Evolutionary conservation across 2,797 vertebrate genomes (phyloP).

Genomic region (Lateolabrax maculatus): DNA sequence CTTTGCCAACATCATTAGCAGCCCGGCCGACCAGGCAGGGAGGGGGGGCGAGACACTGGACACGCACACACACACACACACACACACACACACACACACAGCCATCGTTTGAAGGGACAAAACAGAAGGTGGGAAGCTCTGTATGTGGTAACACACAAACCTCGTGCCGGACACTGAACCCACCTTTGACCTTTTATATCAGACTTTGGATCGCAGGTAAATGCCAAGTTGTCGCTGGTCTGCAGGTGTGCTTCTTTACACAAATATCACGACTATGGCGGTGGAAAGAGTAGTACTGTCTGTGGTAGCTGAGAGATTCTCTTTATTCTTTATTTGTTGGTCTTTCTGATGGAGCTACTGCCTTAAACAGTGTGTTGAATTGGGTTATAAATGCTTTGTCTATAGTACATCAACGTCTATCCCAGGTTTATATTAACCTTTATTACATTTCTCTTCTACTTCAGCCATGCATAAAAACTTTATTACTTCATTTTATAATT

Average conservation of each 20-base stretch:
- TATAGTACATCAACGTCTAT: not conserved
- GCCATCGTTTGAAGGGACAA: not conserved
- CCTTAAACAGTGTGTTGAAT: not conserved
- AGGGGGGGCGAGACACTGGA: conserved; percentile 48
- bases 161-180: not conserved
- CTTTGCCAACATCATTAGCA: conserved; percentile 56
- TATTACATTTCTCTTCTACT: not conserved
- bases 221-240: not conserved
- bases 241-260: not conserved
- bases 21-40: conserved; percentile 21
- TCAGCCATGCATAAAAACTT: not conserved
- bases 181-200: conserved; percentile 6
- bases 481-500: too few species aligned
- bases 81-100: conserved; percentile 15
- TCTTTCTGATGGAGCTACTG: not conserved
- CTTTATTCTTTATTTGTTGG: not conserved
- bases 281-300: not conserved
- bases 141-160: not conserved
- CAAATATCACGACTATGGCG: not conserved
- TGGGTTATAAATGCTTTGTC: not conserved
- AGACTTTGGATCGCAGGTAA: not conserved
- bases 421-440: not conserved
- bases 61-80: conserved; percentile 12
- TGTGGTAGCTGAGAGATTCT: not conserved
- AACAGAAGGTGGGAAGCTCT: not conserved